Evolutionary conservation across 35 echinoderm and acorn worm genomes (phyloP).

Genomic region (Apostichopus parvimensis): DNA sequence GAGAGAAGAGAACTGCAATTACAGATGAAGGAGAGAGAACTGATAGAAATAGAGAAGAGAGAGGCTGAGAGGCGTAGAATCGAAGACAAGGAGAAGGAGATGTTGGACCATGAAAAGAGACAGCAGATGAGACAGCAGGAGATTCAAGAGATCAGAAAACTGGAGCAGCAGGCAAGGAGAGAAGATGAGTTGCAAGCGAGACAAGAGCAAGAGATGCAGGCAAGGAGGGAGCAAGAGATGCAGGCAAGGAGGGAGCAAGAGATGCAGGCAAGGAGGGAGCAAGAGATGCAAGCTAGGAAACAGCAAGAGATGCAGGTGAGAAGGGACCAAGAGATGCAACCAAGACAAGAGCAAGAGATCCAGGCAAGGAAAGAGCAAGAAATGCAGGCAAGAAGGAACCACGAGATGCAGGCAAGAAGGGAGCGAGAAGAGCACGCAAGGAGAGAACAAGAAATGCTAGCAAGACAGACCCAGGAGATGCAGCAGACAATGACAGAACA

Average conservation of each 20-base stretch:
- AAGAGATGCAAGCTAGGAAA: slow-evolving; percentile 6
- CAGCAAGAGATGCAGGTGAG: background rate
- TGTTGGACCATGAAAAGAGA: slow-evolving; percentile 7
- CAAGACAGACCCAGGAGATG: slow-evolving; percentile 17
- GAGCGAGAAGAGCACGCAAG: background rate
- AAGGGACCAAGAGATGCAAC: slow-evolving; percentile 3
- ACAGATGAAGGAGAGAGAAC: slow-evolving; percentile 25
- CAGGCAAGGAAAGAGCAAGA: background rate
- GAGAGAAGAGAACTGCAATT: background rate
- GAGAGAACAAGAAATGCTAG: background rate
- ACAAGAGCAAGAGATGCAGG: slow-evolving; percentile 29
- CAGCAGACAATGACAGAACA: no score
- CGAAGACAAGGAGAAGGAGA: slow-evolving; percentile 21
- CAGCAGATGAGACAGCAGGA: slow-evolving; percentile 19
- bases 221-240: background rate
- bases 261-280: background rate
- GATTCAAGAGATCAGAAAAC: background rate
- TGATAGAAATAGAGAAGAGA: slow-evolving; percentile 41
- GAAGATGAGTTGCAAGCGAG: slow-evolving; percentile 3
- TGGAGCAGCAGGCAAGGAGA: background rate
- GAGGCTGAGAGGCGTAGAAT: slow-evolving; percentile 28
- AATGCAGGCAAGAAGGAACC: background rate
- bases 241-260: background rate
- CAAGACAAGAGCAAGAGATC: background rate
- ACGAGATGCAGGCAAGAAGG: background rate